A percentile compares a stretch with the other conserved stretches of the same genome.
These are phyloP conservation scores for Leptopilina syphax DNA, from an alignment of 2,888 invertebrate genomes.

Conservation along the genomic window DNA sequence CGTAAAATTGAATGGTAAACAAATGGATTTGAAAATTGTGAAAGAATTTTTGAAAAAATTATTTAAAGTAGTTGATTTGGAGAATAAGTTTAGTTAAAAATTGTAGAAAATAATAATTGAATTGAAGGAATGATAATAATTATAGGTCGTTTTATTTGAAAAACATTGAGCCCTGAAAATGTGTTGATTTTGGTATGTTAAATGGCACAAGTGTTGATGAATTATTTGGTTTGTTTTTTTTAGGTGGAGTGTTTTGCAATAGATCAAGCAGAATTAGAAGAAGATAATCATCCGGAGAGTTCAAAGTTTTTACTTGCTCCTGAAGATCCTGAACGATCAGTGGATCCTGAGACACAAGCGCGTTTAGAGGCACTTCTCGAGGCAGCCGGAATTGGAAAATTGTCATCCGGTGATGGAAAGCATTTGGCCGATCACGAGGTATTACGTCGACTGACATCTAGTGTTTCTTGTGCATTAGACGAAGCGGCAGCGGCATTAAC, in stretches of 20 bases:
- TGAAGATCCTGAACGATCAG: conserved; percentile 82
- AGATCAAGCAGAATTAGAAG: conserved; percentile 83
- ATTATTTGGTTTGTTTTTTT: conserved; percentile 53
- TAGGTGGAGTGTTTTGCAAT: conserved; percentile 86
- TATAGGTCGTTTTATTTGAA: too few relatives aligned
- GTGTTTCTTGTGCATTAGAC: conserved; percentile 95
- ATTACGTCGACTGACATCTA: conserved; percentile 90
- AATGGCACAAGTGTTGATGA: too few relatives aligned
- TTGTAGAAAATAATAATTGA: too few relatives aligned
- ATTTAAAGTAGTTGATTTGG: too few relatives aligned
- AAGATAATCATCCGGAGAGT: conserved; percentile 81
- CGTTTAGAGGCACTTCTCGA: conserved; percentile 95
- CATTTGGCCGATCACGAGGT: conserved; percentile 93
- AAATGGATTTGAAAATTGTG: too few relatives aligned
- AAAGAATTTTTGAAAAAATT: too few relatives aligned
- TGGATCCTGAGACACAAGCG: conserved; percentile 92
- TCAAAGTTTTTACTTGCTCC: conserved; percentile 82
- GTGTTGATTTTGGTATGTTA: too few relatives aligned
- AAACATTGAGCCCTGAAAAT: too few relatives aligned
- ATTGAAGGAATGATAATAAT: too few relatives aligned
- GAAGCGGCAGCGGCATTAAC: conserved; percentile 98
- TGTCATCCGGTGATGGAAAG: conserved; percentile 88
- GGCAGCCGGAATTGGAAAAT: conserved; percentile 93
- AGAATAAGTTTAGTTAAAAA: too few relatives aligned
- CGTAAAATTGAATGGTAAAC: too few relatives aligned